Conservation (phyloP, 2,113 vertebrate genomes). For the Thomomys bottae region DNA sequence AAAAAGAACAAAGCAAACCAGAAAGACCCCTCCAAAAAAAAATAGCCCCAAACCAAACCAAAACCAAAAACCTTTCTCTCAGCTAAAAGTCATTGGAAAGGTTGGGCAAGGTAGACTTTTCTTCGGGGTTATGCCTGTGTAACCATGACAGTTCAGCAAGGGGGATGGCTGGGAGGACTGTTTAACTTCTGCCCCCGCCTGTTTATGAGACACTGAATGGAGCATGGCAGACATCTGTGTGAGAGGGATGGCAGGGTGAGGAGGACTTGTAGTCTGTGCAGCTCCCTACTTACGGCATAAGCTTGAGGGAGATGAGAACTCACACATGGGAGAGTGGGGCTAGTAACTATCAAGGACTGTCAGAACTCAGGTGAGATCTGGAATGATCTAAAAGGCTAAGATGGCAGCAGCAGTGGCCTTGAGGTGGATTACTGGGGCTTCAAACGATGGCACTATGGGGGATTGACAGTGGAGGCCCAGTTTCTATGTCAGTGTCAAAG, state of each 20-base stretch:
- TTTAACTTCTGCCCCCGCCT: background rate
- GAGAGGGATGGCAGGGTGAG: background rate
- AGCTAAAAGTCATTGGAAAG: constrained; percentile 14
- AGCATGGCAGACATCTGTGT: background rate
- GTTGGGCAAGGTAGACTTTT: background rate
- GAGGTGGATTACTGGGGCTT: background rate
- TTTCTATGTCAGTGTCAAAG: background rate
- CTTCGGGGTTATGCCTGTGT: background rate
- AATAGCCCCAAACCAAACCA: background rate
- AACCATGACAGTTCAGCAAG: background rate
- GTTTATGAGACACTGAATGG: background rate
- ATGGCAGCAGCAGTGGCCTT: background rate
- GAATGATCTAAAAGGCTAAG: background rate
- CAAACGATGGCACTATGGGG: background rate
- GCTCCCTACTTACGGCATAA: background rate
- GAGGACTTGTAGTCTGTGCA: background rate
- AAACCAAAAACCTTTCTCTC: background rate
- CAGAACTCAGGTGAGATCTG: background rate
- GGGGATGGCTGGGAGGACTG: background rate
- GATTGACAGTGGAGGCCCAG: background rate
- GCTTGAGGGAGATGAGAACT: background rate
- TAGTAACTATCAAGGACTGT: background rate
- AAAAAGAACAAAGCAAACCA: background rate
- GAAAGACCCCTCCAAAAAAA: background rate
- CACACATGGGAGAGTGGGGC: background rate